These are phyloP conservation scores for Colistium nudipinnis DNA, from an alignment of 2,113 vertebrate genomes.

Conservation along the genomic window DNA sequence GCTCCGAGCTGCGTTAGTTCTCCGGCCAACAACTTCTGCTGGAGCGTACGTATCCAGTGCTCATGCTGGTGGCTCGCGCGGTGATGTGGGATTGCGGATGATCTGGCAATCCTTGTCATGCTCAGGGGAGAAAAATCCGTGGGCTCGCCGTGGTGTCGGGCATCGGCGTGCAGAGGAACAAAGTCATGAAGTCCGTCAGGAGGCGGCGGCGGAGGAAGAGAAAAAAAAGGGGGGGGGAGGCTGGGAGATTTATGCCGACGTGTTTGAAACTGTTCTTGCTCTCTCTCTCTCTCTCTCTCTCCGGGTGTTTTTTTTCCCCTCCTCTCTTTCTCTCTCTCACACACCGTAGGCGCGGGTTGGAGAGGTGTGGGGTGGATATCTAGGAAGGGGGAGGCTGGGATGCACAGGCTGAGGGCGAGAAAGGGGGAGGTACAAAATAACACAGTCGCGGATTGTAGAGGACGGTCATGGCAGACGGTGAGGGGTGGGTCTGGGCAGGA, in stretches of 20 bases:
- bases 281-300: too few relatives aligned
- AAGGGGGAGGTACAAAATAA: constrained; percentile 82
- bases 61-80: constrained; percentile 80
- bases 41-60: constrained; percentile 82
- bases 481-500: constrained; percentile 77
- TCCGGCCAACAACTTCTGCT: constrained; percentile 83
- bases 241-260: constrained; percentile 71
- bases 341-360: constrained; percentile 60
- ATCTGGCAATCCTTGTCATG: constrained; percentile 84
- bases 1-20: constrained; percentile 80
- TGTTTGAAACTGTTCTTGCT: constrained; percentile 67
- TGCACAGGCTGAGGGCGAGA: constrained; percentile 76
- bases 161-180: constrained; percentile 70
- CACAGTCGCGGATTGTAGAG: constrained; percentile 80
- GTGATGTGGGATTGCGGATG: constrained; percentile 82
- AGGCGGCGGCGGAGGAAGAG: constrained; percentile 21
- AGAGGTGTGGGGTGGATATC: constrained; percentile 74
- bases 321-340: constrained; percentile 18
- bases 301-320: too few relatives aligned
- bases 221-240: constrained; percentile 16
- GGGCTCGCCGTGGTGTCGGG: constrained; percentile 70
- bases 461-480: constrained; percentile 78
- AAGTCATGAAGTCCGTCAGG: constrained; percentile 74
- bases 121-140: constrained; percentile 81
- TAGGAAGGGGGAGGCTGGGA: constrained; percentile 76